phyloP scores from a whole-genome alignment of 2,113 vertebrate species.

The Ivindomyrus marchei region DNA sequence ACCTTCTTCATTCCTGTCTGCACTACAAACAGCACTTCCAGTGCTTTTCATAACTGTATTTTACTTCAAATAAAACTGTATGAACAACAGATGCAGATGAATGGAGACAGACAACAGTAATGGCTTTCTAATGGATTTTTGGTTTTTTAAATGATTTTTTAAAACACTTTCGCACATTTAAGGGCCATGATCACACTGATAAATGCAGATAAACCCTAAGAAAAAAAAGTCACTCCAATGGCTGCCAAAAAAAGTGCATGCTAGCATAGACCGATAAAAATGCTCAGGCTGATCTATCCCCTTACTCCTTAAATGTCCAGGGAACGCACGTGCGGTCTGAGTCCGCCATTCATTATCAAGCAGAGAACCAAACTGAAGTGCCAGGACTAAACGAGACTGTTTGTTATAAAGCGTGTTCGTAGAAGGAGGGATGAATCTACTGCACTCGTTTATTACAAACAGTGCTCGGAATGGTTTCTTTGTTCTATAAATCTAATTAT shows the following conservation, averaged over 20 bases:
- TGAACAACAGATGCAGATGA: neutral
- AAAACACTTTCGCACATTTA: neutral
- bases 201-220: neutral
- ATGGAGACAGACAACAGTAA: neutral
- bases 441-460: neutral
- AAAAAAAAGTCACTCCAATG: neutral
- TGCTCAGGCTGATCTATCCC: neutral
- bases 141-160: neutral
- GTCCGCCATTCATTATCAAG: neutral
- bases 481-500: neutral
- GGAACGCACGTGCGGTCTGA: neutral
- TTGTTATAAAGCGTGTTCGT: neutral
- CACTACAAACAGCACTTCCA: neutral
- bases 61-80: neutral
- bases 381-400: neutral
- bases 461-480: neutral
- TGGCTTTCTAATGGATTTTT: neutral
- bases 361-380: neutral
- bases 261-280: neutral
- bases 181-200: neutral
- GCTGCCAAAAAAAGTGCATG: neutral
- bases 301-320: neutral
- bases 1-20: neutral
- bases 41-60: neutral
- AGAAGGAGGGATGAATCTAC: neutral